phyloP scores from a whole-genome alignment of 2,797 vertebrate genomes.

The Hippoglossus hippoglossus region DNA sequence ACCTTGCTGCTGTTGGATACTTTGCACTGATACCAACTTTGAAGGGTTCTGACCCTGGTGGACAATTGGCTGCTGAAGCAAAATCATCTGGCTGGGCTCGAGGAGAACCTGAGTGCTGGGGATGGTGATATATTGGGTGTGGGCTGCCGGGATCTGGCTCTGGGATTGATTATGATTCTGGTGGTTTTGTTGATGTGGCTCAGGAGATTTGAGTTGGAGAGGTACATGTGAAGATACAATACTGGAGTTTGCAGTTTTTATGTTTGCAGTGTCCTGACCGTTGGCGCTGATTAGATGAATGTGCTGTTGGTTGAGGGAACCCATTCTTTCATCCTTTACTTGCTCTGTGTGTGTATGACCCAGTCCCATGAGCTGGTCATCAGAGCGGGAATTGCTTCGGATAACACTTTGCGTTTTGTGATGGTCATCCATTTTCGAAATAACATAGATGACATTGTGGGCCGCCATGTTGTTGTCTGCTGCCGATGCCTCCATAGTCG shows the following conservation, averaged over 20 bases:
- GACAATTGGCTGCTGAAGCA: constrained; percentile 91
- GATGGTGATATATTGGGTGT: constrained; percentile 89
- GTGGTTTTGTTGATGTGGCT: constrained; percentile 87
- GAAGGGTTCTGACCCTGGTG: constrained; percentile 86
- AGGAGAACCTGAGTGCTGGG: constrained; percentile 91
- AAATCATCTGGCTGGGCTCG: constrained; percentile 90
- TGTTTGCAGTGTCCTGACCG: constrained; percentile 79
- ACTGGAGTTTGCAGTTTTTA: constrained; percentile 85
- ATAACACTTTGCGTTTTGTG: constrained; percentile 95
- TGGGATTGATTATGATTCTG: constrained; percentile 84
- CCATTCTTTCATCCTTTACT: constrained; percentile 89
- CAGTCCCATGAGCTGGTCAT: constrained; percentile 90
- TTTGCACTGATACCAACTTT: constrained; percentile 85
- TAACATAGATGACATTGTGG: constrained; percentile 90
- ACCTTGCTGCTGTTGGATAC: constrained; percentile 85
- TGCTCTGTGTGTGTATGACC: constrained; percentile 84
- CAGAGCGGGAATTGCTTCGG: constrained; percentile 92
- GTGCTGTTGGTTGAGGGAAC: constrained; percentile 86
- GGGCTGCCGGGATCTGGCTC: constrained; percentile 62
- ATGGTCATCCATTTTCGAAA: constrained; percentile 93
- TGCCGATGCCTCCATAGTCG: constrained; percentile 85
- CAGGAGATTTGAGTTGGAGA: constrained; percentile 88
- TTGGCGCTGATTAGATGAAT: constrained; percentile 85
- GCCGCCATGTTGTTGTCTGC: constrained; percentile 81
- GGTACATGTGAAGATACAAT: constrained; percentile 86